phyloP scores from a whole-genome alignment of 1,140 invertebrate genomes.

The Elymnias hypermnestra region DNA sequence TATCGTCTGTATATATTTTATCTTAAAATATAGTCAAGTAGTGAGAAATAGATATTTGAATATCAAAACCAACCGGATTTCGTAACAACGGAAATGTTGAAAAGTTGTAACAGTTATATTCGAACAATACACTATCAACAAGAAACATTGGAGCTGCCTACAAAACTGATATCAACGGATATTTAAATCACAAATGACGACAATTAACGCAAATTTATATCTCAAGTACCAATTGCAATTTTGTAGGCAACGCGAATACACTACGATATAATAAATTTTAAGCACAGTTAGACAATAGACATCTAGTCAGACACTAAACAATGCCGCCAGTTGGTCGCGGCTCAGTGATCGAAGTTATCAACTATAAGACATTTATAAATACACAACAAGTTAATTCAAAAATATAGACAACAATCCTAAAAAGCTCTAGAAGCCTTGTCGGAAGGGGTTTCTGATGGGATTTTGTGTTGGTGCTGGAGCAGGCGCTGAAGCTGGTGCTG shows the following conservation, averaged over 20 bases:
- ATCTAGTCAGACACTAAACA: conserved; percentile 53
- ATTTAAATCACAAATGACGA: too few relatives aligned
- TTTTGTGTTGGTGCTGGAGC: conserved; percentile 41
- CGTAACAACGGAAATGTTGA: conserved; percentile 6
- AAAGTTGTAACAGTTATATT: conserved; percentile 28
- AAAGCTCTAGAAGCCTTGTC: conserved; percentile 76
- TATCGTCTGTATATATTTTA: neutral
- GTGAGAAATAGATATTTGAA: conserved; percentile 6
- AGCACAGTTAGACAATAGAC: conserved; percentile 55
- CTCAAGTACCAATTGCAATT: conserved; percentile 5
- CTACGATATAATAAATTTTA: conserved; percentile 21
- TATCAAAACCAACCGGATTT: neutral
- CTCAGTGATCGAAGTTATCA: conserved; percentile 70
- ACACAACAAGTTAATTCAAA: conserved; percentile 71
- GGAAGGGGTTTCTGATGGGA: conserved; percentile 74
- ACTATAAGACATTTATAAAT: conserved; percentile 69
- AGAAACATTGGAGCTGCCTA: conserved; percentile 12
- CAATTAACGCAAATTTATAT: too few relatives aligned
- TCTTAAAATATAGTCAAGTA: conserved; percentile 2
- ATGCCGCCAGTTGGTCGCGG: conserved; percentile 43
- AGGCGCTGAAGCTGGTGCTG: conserved; percentile 37
- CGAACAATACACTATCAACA: conserved; percentile 29
- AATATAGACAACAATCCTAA: conserved; percentile 68
- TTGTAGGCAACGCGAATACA: conserved; percentile 5
- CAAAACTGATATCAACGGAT: conserved; percentile 13